Percentiles rank a stretch among this genome's conserved stretches.
Conservation (phyloP, 2,113 vertebrate genomes). For the Ageneiosus marmoratus region DNA sequence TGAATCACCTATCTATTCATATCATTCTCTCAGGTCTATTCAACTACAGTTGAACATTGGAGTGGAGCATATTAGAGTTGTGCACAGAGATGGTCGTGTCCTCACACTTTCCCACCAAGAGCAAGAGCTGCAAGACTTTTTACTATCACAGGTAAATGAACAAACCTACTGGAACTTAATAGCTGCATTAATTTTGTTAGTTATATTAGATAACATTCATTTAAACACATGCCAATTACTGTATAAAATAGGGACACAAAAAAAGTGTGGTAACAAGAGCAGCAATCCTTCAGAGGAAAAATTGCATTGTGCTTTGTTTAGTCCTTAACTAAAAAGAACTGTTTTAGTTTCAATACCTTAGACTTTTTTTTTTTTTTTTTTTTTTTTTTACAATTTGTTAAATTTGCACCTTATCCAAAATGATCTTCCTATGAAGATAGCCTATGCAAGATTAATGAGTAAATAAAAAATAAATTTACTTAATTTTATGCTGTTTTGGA, state of each 20-base stretch:
- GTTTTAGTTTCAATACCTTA: too few species aligned
- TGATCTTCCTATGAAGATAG: too few species aligned
- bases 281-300: too few species aligned
- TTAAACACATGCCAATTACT: too few species aligned
- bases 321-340: too few species aligned
- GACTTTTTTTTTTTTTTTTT: too few species aligned
- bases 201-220: not conserved
- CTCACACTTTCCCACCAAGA: slow-evolving; percentile 93
- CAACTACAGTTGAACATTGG: slow-evolving; percentile 96
- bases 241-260: too few species aligned
- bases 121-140: slow-evolving; percentile 96
- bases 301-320: too few species aligned
- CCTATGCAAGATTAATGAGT: not conserved
- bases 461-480: too few species aligned
- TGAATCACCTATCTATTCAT: not conserved
- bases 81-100: slow-evolving; percentile 94
- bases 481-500: too few species aligned
- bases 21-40: slow-evolving; percentile 80
- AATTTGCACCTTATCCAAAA: not conserved
- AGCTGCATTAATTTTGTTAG: not conserved
- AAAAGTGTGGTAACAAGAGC: too few species aligned
- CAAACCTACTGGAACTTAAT: not conserved
- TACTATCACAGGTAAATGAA: slow-evolving; percentile 89
- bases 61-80: slow-evolving; percentile 92
- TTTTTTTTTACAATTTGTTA: too few species aligned